phyloP scores from a whole-genome alignment of 2,113 vertebrate genomes.

The Xiphorhynchus elegans region DNA sequence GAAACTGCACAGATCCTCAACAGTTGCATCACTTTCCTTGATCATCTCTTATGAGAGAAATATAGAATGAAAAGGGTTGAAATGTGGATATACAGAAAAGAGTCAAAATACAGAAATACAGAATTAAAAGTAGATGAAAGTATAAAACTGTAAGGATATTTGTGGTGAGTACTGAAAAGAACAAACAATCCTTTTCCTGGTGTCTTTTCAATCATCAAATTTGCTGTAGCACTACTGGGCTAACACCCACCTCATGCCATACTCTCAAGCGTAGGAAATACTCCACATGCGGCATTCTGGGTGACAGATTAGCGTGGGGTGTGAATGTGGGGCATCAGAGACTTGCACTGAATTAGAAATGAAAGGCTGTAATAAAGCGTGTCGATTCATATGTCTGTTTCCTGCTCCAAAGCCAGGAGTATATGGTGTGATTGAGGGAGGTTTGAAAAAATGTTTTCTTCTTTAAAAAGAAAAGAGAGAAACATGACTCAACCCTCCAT shows the following conservation, averaged over 20 bases:
- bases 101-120: not conserved
- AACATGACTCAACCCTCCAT: conserved; percentile 15
- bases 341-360: not conserved
- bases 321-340: not conserved
- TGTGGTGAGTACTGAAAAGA: not conserved
- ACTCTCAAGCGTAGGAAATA: not conserved
- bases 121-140: not conserved
- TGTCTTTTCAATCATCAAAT: not conserved
- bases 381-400: not conserved
- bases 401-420: not conserved
- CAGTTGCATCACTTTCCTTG: not conserved
- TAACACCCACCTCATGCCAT: not conserved
- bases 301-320: accelerated
- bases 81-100: not conserved
- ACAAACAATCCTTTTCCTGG: not conserved
- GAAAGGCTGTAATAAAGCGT: not conserved
- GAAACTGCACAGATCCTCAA: not conserved
- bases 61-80: not conserved
- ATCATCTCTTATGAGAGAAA: not conserved
- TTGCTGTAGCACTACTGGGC: not conserved
- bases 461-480: conserved; percentile 46
- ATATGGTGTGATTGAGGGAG: not conserved
- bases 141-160: not conserved
- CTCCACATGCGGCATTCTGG: not conserved
- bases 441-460: not conserved